Evolutionary conservation across 2,797 vertebrate genomes (phyloP), one percentile per base, ranked within the genome.

Genomic region (Neopelma chrysocephalum): DNA sequence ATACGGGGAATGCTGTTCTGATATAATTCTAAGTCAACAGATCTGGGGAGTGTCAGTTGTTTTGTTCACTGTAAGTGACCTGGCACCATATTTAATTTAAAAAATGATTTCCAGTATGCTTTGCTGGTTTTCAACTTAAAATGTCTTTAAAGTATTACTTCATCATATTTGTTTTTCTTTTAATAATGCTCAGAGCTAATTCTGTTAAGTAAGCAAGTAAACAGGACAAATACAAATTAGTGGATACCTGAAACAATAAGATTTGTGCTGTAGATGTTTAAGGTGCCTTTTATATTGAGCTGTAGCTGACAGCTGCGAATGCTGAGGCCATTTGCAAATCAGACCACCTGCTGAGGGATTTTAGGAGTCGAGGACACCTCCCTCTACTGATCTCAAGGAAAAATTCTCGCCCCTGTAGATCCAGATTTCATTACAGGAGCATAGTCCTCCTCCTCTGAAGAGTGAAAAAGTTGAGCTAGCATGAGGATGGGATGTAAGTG

Each of bases 401-500:
- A 88, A 86, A 87, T 12, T 61, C 58, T 86, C 58, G 6, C 50
- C 65, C 88, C 93, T 82, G 47, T 77, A 64, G 32, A 31, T 57
- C 26, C 20, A 40, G 60, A 66, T 92, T 90, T 84, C 48, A 4
- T 70, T 78, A 43, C 65, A 87, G n/a, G 31, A 2, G 2, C 38
- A 9, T 27, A 70, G 54, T 57, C 36, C 1, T 85, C 45, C 22
- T 83, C 31, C 42, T 91, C 47, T 75, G 64, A 90, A 80, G 86
- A 89, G 64, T 77, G 73, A 84, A 79, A 64, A 87, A 68, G 60
- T 32, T 32, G 32, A 82, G 58, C 77, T 76, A 56, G n/a, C 1
- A 0, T 32, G 87, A 87, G 88, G 88, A 89, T 94, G 93, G 70
- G 91, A 84, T 87, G 83, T 12, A 47, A 80, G 90, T 78, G 93